These are phyloP conservation scores for Grammomys dolichurus DNA, from an alignment of 2,113 vertebrate genomes.

Conservation along the genomic window DNA sequence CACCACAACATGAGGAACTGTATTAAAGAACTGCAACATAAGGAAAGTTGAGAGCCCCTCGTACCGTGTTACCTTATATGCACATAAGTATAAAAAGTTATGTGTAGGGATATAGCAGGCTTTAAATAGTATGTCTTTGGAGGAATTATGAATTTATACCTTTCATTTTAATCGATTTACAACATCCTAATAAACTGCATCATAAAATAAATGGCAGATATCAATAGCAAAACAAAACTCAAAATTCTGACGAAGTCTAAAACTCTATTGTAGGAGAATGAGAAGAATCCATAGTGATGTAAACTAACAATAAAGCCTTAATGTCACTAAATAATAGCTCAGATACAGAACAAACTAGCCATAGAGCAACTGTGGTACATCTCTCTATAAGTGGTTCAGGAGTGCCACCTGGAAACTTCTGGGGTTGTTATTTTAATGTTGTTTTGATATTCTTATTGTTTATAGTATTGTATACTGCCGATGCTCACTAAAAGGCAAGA, in stretches of 20 bases:
- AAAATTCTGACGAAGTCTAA: background rate
- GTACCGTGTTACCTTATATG: background rate
- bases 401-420: background rate
- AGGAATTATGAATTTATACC: background rate
- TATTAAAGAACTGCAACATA: background rate
- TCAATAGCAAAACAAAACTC: background rate
- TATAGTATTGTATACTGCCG: background rate
- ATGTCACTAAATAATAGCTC: background rate
- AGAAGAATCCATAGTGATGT: background rate
- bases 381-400: background rate
- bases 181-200: background rate
- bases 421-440: background rate
- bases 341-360: background rate
- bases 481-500: background rate
- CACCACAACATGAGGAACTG: background rate
- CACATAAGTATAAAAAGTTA: background rate
- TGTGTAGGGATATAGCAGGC: background rate
- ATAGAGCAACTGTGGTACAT: background rate
- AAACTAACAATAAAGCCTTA: no score
- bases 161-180: conserved; percentile 1
- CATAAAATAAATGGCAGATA: background rate
- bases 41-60: background rate
- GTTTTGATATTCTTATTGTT: background rate
- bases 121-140: background rate
- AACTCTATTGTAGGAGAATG: background rate